Base-by-base conservation (phyloP, 2,113 vertebrate species). In the Petromus typicus region DNA sequence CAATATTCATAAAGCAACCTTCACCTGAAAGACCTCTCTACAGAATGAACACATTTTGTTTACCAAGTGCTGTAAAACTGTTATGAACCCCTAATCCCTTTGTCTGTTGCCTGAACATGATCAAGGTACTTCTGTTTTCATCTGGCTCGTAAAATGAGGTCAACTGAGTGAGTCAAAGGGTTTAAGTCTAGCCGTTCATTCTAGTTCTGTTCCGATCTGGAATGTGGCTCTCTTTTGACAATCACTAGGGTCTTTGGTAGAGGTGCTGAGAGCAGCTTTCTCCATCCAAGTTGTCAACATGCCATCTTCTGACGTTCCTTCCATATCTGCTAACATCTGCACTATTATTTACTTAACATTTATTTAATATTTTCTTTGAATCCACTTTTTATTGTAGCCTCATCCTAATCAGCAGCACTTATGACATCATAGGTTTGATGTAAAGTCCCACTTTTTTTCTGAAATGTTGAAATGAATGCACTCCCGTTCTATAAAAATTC, bases 21-120 rank as follows among this genome's bases (percentile, higher is more conserved):
- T 94, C 27, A 63, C 59, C 51, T 92, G 10, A 82, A 87, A 93
- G 64, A 59, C 20, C 37, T 96, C 80, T 87, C 17, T 71, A 54
- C 23, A 30, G 45, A 30, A 93, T 54, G 54, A 64, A 37, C 63
- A 5, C 54, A 86, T 82, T 45, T 73, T 73, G 22, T 90, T 64
- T 48, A 84, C n/a, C 61, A 85, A 8, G 30, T 54, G 11, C 75
- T 3, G 13, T 80, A 14, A 85, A 93, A 78, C 78, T 83, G 7
- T 93, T 92, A 10, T 32, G 57, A 63, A 66, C 40, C 27, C 30
- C n/a, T 57, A 27, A 78, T 73, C 11, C 43, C 79, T 45, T 85
- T 63, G 20, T 95, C 54, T 67, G 30, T 64, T 75, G 22, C 13
- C 66, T 88, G 18, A 63, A 57, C 11, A 5, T 40, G 20, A 84